Percentiles rank a stretch among this genome's conserved stretches.
These are phyloP conservation scores for Crotalus viridis DNA, from an alignment of 2,113 vertebrate genomes.

Conservation along the genomic window DNA sequence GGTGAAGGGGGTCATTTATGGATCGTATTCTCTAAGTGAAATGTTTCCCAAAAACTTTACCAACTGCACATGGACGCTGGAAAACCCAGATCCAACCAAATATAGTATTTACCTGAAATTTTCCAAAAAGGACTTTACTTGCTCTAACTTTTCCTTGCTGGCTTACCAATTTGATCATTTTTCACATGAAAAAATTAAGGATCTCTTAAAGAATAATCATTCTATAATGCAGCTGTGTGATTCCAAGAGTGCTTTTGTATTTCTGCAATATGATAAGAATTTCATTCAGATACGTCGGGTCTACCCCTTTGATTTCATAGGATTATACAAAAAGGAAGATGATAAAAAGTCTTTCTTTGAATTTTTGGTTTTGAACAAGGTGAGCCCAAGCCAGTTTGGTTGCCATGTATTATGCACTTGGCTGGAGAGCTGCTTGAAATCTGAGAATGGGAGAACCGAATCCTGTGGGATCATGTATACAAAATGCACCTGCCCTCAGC, in stretches of 20 bases:
- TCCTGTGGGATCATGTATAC: slow-evolving; percentile 98
- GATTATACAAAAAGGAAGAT: slow-evolving; percentile 92
- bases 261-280: slow-evolving; percentile 99
- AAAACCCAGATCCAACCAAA: slow-evolving; percentile 99
- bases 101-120: slow-evolving; percentile 99
- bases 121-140: slow-evolving; percentile 97
- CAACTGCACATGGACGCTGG: slow-evolving; percentile 99
- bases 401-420: slow-evolving; percentile 97
- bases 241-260: slow-evolving; percentile 94
- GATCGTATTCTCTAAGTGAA: slow-evolving; percentile 99
- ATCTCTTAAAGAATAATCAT: slow-evolving; percentile 93
- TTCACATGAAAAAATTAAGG: slow-evolving; percentile 99
- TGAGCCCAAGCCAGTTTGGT: slow-evolving; percentile 97
- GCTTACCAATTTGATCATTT: slow-evolving; percentile 99
- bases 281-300: slow-evolving; percentile 96
- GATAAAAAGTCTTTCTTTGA: slow-evolving; percentile 95
- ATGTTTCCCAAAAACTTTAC: slow-evolving; percentile 99
- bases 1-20: slow-evolving; percentile 99
- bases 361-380: slow-evolving; percentile 98
- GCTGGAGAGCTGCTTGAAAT: slow-evolving; percentile 98
- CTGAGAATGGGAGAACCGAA: slow-evolving; percentile 91
- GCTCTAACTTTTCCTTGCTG: slow-evolving; percentile 95
- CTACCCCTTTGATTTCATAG: slow-evolving; percentile 87
- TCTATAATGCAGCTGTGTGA: slow-evolving; percentile 97
- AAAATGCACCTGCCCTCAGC: slow-evolving; percentile 97